phyloP scores from a whole-genome alignment of 2,113 vertebrate species.

The Mesitornis unicolor region DNA sequence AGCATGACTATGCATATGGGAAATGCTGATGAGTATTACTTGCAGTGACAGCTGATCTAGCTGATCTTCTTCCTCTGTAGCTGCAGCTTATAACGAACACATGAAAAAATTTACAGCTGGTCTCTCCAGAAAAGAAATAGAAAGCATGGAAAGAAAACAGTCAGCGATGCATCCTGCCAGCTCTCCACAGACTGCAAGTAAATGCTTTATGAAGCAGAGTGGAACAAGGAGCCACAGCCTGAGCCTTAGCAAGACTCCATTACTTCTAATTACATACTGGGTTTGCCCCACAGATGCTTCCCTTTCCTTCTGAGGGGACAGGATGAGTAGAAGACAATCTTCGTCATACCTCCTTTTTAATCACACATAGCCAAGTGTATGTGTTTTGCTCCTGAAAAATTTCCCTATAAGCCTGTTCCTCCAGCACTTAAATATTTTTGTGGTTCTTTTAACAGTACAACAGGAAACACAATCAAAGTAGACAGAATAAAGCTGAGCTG shows the following conservation, averaged over 20 bases:
- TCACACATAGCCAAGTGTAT: background rate
- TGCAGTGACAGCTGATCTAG: background rate
- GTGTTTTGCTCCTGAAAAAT: background rate
- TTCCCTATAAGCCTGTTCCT: background rate
- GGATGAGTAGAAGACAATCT: background rate
- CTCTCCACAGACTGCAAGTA: rapidly evolving
- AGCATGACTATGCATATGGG: background rate
- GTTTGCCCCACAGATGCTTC: background rate
- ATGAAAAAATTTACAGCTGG: background rate
- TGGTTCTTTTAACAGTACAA: background rate
- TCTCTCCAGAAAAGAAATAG: background rate
- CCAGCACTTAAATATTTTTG: background rate
- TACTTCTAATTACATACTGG: background rate
- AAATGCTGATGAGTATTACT: background rate
- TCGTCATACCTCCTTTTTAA: background rate
- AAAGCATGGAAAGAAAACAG: background rate
- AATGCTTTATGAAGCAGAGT: background rate
- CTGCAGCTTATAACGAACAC: background rate
- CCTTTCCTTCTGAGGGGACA: background rate
- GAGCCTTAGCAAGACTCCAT: background rate
- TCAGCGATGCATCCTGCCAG: background rate
- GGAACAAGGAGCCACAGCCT: background rate
- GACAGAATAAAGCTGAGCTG: background rate
- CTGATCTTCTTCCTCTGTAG: background rate
- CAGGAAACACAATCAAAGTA: background rate